Evolutionary conservation across 2,888 invertebrate species (phyloP).

Genomic region (Eledona agricola): DNA sequence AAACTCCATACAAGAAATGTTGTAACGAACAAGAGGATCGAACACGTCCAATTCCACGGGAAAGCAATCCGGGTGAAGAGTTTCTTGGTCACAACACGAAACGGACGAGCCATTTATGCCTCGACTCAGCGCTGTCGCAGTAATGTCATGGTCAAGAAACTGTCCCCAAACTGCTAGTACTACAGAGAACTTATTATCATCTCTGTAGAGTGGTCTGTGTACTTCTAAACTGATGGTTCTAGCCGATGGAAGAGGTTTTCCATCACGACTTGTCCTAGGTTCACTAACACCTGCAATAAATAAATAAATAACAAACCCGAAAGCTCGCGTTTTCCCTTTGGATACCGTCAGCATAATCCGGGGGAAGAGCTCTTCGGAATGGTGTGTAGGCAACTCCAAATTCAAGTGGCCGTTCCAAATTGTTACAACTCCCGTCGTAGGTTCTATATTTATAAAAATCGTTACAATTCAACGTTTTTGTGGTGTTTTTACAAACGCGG

Average conservation of each 20-base stretch:
- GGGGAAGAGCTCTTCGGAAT: constrained; percentile 75
- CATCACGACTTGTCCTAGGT: too few relatives aligned
- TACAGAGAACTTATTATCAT: constrained; percentile 80
- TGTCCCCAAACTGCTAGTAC: constrained; percentile 91
- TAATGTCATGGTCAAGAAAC: constrained; percentile 88
- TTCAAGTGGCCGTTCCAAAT: constrained; percentile 68
- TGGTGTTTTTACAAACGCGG: constrained; percentile 22
- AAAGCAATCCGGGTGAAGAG: constrained; percentile 80
- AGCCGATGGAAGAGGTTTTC: constrained; percentile 73
- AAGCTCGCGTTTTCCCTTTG: too few relatives aligned
- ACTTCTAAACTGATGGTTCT: constrained; percentile 78
- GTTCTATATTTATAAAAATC: constrained; percentile 67
- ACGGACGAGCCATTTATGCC: constrained; percentile 76
- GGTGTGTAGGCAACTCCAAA: constrained; percentile 80
- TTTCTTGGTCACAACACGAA: constrained; percentile 70
- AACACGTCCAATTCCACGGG: constrained; percentile 73
- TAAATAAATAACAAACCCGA: too few relatives aligned
- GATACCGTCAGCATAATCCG: constrained; percentile 82
- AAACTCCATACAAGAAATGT: constrained; percentile 84
- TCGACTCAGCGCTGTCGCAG: constrained; percentile 81
- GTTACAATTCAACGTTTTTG: constrained; percentile 39
- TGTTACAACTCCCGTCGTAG: constrained; percentile 82
- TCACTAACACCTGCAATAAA: constrained; percentile 67
- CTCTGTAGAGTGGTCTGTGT: constrained; percentile 76
- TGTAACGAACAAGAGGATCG: constrained; percentile 72